Percentiles rank a stretch among this genome's conserved stretches.
Conservation (phyloP, 53 echinoderm and acorn worm genomes). For the Mesocentrotus franciscanus region DNA sequence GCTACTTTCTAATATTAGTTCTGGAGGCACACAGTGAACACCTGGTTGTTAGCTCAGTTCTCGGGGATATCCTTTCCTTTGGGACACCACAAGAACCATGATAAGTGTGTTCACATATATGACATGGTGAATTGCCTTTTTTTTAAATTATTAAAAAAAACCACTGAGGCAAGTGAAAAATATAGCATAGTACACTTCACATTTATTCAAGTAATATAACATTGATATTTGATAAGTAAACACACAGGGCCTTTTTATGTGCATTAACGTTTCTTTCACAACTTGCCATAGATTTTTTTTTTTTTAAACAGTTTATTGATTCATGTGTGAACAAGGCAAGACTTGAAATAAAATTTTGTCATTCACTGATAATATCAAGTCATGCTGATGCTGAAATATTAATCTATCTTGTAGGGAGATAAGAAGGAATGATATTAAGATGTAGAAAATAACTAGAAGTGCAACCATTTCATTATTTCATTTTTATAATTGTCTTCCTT, state of each 20-base stretch:
- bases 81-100: not conserved
- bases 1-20: constrained; percentile 29
- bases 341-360: not conserved
- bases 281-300: too few relatives aligned
- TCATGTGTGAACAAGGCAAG: not conserved
- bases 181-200: too few relatives aligned
- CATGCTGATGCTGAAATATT: not conserved
- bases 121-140: too few relatives aligned
- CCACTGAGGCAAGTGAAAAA: too few relatives aligned
- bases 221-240: too few relatives aligned
- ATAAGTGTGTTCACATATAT: too few relatives aligned
- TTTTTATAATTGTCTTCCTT: not conserved
- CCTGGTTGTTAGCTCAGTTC: not conserved
- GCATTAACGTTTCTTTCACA: too few relatives aligned
- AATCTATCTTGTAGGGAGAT: not conserved
- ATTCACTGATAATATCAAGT: not conserved
- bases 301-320: too few relatives aligned
- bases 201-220: too few relatives aligned
- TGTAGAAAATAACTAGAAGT: not conserved
- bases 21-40: not conserved
- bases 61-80: not conserved
- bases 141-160: too few relatives aligned
- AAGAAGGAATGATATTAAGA: not conserved
- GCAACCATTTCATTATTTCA: not conserved
- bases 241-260: too few relatives aligned